These are phyloP conservation scores for Zygothrica quintamaculata DNA, from an alignment of 2,888 invertebrate species.

Conservation along the genomic window DNA sequence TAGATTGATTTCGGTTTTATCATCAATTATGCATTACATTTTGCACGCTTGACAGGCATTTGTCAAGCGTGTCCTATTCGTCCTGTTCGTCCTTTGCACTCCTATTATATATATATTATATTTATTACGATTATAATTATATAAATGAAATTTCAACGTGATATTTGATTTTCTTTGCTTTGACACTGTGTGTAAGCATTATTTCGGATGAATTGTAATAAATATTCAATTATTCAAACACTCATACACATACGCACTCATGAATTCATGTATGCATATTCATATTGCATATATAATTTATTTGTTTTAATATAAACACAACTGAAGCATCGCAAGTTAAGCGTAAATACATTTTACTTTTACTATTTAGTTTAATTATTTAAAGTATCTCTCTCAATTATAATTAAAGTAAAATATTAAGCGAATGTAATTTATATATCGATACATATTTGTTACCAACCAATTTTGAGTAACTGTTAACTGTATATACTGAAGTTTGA, in stretches of 20 bases:
- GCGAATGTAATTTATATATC: too few relatives aligned
- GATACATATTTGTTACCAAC: too few relatives aligned
- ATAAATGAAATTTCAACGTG: constrained; percentile 70
- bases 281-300: constrained; percentile 39
- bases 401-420: background rate
- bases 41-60: constrained; percentile 70
- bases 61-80: constrained; percentile 28
- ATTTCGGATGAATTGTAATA: constrained; percentile 46
- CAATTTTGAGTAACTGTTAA: too few relatives aligned
- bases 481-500: too few relatives aligned
- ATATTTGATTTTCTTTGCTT: constrained; percentile 37
- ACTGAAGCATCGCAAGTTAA: constrained; percentile 14
- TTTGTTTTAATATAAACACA: constrained; percentile 54
- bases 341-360: constrained; percentile 27
- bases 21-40: constrained; percentile 77
- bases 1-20: constrained; percentile 74
- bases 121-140: constrained; percentile 58
- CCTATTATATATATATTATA: too few relatives aligned
- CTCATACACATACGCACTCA: too few relatives aligned
- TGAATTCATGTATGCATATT: too few relatives aligned
- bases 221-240: constrained; percentile 60
- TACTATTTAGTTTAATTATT: constrained; percentile 1
- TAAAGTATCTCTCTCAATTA: too few relatives aligned
- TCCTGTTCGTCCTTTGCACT: background rate
- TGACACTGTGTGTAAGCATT: constrained; percentile 5